Evolutionary conservation across 2,888 invertebrate species (phyloP).

Genomic region (Cephus rjabovi): DNA sequence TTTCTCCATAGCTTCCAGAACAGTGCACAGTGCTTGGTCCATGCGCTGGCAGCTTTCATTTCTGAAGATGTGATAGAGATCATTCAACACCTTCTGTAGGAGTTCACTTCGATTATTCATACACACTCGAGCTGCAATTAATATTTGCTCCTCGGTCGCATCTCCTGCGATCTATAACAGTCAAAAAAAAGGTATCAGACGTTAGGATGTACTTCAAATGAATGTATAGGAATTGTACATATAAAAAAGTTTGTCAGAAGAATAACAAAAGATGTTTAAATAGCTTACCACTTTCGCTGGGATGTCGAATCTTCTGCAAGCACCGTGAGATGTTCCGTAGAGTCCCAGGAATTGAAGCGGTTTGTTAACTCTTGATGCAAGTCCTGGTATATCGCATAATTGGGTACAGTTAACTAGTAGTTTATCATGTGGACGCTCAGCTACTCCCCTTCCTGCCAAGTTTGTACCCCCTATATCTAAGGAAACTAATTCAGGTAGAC

Average conservation of each 20-base stretch:
- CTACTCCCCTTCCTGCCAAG: slow-evolving; percentile 87
- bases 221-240: background rate
- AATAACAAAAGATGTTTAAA: background rate
- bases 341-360: slow-evolving; percentile 92
- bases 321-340: slow-evolving; percentile 89
- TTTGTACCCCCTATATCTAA: slow-evolving; percentile 97
- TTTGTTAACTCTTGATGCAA: slow-evolving; percentile 79
- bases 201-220: slow-evolving; percentile 4
- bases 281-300: slow-evolving; percentile 84
- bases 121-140: slow-evolving; percentile 86
- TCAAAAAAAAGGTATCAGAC: background rate
- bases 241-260: background rate
- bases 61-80: slow-evolving; percentile 88
- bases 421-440: slow-evolving; percentile 65
- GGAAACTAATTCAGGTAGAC: slow-evolving; percentile 80
- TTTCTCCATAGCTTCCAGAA: slow-evolving; percentile 90
- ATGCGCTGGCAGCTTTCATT: slow-evolving; percentile 84
- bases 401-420: slow-evolving; percentile 30
- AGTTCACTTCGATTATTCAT: slow-evolving; percentile 84
- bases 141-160: slow-evolving; percentile 89
- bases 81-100: slow-evolving; percentile 87
- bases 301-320: slow-evolving; percentile 90
- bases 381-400: slow-evolving; percentile 85
- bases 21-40: slow-evolving; percentile 81
- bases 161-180: slow-evolving; percentile 85